Evolutionary conservation across 2,888 invertebrate genomes (phyloP).

Genomic region (Acleris holmiana): DNA sequence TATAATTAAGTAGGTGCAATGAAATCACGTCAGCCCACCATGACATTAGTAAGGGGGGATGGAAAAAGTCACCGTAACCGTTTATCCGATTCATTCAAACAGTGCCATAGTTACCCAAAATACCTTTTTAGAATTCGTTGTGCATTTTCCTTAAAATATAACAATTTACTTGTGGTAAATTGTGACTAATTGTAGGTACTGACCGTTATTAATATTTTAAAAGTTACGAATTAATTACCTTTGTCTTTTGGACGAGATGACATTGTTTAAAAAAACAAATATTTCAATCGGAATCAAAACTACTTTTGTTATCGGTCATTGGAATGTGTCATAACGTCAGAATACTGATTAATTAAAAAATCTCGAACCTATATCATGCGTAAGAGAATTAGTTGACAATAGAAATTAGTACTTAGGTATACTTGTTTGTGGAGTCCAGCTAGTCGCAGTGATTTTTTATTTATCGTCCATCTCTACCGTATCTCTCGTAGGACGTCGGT

Average conservation of each 20-base stretch:
- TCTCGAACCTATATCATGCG: not conserved
- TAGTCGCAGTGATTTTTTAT: not conserved
- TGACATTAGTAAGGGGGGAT: not conserved
- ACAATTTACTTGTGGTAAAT: too few relatives aligned
- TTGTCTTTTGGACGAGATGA: too few relatives aligned
- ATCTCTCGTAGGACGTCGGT: slow-evolving; percentile 35
- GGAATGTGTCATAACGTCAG: not conserved
- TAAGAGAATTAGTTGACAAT: not conserved
- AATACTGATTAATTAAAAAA: not conserved
- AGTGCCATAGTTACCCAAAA: too few relatives aligned
- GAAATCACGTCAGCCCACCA: not conserved
- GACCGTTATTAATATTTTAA: too few relatives aligned
- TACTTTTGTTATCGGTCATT: not conserved
- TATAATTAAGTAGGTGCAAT: not conserved
- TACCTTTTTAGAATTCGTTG: too few relatives aligned
- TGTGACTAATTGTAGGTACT: too few relatives aligned
- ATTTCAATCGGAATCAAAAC: not conserved
- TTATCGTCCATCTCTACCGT: not conserved
- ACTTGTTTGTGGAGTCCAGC: not conserved
- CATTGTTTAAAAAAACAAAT: too few relatives aligned
- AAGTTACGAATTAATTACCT: too few relatives aligned
- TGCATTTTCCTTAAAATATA: too few relatives aligned
- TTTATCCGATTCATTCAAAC: not conserved
- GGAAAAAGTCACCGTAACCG: not conserved
- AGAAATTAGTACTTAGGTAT: too few relatives aligned